Conservation (phyloP, 1,140 invertebrate species). For the Uloborus diversus region DNA sequence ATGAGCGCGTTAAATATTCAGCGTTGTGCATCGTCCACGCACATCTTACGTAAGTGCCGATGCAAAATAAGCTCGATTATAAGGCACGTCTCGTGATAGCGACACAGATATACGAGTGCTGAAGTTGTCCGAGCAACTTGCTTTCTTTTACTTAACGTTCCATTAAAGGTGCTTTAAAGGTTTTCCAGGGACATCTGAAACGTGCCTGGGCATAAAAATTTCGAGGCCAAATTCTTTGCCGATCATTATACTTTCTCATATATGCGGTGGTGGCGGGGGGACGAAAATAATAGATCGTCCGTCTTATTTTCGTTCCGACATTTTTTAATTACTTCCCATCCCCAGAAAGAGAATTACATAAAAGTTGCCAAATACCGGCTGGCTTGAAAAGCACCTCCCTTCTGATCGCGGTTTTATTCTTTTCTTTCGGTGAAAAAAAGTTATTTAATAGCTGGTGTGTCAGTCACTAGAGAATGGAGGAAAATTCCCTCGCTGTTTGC, state of each 20-base stretch:
- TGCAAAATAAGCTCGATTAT: too few relatives aligned
- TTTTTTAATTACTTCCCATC: not conserved
- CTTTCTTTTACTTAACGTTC: too few relatives aligned
- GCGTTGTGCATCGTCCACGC: too few relatives aligned
- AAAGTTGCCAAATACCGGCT: not conserved
- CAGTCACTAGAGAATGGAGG: not conserved
- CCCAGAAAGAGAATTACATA: not conserved
- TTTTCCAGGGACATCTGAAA: not conserved
- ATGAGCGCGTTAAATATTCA: too few relatives aligned
- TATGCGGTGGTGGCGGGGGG: too few relatives aligned
- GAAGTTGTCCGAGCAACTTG: too few relatives aligned
- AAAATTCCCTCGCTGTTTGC: not conserved
- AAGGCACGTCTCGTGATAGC: too few relatives aligned
- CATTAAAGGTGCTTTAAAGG: too few relatives aligned
- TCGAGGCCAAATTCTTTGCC: slow-evolving; percentile 14
- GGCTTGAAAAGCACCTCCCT: slow-evolving; percentile 17
- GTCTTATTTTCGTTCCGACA: not conserved
- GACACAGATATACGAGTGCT: too few relatives aligned
- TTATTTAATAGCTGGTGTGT: not conserved
- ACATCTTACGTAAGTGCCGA: too few relatives aligned
- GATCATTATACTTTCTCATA: slow-evolving; percentile 32
- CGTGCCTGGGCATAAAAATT: not conserved
- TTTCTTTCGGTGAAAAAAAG: not conserved
- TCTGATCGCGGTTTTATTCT: not conserved
- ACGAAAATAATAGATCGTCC: too few relatives aligned